A percentile compares a stretch with the other conserved stretches of the same genome.
Conservation (phyloP, 2,797 vertebrate species). For the Siniperca scherzeri region DNA sequence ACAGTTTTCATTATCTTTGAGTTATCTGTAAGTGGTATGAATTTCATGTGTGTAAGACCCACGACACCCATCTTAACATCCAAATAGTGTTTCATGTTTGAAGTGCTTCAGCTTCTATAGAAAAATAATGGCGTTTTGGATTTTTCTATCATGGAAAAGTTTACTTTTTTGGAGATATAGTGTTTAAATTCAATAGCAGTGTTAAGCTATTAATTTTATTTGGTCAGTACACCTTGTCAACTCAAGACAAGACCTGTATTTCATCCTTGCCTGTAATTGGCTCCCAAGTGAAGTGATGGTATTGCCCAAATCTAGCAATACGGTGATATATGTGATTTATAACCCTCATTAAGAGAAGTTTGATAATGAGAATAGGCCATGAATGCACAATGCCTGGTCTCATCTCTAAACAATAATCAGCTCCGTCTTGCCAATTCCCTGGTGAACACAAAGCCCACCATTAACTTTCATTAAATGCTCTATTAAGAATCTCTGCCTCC, state of each 20-base stretch:
- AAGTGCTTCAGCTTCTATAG: not conserved
- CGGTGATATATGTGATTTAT: constrained; percentile 57
- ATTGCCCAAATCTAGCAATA: constrained; percentile 35
- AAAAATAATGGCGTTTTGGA: not conserved
- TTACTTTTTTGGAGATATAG: constrained; percentile 10
- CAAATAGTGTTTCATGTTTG: not conserved
- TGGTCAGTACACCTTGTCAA: constrained; percentile 28
- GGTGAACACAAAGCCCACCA: constrained; percentile 50
- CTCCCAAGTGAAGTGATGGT: constrained; percentile 64
- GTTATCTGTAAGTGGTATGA: constrained; percentile 6
- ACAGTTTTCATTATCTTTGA: constrained; percentile 25
- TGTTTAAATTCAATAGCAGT: constrained; percentile 18
- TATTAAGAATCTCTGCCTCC: constrained; percentile 60
- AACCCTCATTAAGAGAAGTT: constrained; percentile 41
- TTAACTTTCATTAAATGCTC: constrained; percentile 77
- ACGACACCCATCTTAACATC: constrained; percentile 5
- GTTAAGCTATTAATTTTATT: constrained; percentile 33
- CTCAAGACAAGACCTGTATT: constrained; percentile 39
- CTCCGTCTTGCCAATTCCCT: constrained; percentile 44
- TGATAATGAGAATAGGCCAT: constrained; percentile 39
- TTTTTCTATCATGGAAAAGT: not conserved
- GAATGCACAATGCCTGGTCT: constrained; percentile 33
- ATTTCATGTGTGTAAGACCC: constrained; percentile 1
- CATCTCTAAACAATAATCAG: constrained; percentile 50
- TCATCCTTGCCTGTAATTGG: constrained; percentile 69